A percentile compares a stretch with the other conserved stretches of the same genome.
These are phyloP conservation scores for Temnothorax longispinosus DNA, from an alignment of 1,140 invertebrate species.

Conservation along the genomic window DNA sequence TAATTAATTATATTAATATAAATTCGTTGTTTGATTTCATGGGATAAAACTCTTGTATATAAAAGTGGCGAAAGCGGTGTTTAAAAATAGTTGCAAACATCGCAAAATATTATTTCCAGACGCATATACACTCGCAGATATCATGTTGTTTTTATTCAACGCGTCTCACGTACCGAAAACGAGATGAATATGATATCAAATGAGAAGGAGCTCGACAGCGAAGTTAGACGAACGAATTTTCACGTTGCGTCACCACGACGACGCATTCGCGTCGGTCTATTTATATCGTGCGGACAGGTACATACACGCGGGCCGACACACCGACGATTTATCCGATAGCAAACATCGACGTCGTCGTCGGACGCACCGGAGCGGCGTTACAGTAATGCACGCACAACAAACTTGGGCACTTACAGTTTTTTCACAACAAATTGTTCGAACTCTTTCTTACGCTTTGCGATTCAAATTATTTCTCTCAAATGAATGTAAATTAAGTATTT, in stretches of 20 bases:
- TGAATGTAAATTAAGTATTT: not conserved
- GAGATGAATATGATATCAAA: slow-evolving; percentile 25
- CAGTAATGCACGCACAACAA: not conserved
- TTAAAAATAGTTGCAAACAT: not conserved
- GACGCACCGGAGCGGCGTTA: not conserved
- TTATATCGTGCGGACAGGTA: slow-evolving; percentile 54
- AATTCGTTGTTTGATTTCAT: not conserved
- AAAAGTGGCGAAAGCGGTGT: not conserved
- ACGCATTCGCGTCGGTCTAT: slow-evolving; percentile 26
- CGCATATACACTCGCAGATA: not conserved
- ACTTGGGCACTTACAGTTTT: not conserved
- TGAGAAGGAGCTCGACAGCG: not conserved
- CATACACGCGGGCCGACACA: slow-evolving; percentile 37
- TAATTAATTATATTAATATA: not conserved
- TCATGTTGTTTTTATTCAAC: not conserved
- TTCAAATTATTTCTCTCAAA: not conserved
- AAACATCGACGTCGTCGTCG: slow-evolving; percentile 18
- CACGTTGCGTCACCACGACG: slow-evolving; percentile 44
- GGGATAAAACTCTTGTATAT: not conserved
- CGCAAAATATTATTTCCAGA: not conserved
- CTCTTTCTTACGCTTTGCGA: not conserved
- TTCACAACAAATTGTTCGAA: not conserved
- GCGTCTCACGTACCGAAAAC: not conserved
- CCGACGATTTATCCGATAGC: slow-evolving; percentile 45
- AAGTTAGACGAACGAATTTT: slow-evolving; percentile 46